Evolutionary conservation across 2,797 vertebrate genomes (phyloP).

Genomic region (Amazona ochrocephala): DNA sequence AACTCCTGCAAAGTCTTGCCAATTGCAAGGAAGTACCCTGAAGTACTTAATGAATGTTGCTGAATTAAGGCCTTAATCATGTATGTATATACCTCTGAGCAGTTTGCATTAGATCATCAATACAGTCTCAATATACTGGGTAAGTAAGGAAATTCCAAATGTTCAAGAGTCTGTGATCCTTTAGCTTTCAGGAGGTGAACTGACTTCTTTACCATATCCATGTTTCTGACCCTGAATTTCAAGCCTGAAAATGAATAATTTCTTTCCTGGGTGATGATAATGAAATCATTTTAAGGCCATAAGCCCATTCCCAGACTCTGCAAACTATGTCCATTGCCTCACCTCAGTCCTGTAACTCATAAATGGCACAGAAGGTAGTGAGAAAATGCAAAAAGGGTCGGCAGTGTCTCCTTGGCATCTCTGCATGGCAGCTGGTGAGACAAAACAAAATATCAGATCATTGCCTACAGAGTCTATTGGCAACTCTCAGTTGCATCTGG

Average conservation of each 20-base stretch:
- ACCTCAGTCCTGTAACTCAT: background rate
- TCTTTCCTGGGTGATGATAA: background rate
- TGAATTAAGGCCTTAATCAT: constrained; percentile 8
- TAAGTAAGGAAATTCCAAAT: constrained; percentile 53
- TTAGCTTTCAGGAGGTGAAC: background rate
- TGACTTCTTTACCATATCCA: background rate
- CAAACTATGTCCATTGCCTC: background rate
- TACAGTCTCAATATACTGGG: constrained; percentile 20
- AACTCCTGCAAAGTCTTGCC: background rate
- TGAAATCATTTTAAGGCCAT: background rate
- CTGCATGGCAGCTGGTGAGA: constrained; percentile 59
- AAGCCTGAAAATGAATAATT: background rate
- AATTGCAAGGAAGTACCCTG: background rate
- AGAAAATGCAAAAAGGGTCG: constrained; percentile 23
- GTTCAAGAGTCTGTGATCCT: background rate
- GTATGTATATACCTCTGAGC: background rate
- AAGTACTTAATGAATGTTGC: background rate
- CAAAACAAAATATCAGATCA: constrained; percentile 57
- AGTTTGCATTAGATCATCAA: constrained; percentile 45
- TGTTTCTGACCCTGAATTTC: background rate
- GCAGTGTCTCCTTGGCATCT: constrained; percentile 53
- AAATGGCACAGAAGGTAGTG: background rate
- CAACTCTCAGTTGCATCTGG: constrained; percentile 67
- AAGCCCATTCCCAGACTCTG: background rate
- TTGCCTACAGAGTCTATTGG: constrained; percentile 61